Base-by-base conservation (phyloP, 2,888 invertebrate genomes). In the Phengaris arion region DNA sequence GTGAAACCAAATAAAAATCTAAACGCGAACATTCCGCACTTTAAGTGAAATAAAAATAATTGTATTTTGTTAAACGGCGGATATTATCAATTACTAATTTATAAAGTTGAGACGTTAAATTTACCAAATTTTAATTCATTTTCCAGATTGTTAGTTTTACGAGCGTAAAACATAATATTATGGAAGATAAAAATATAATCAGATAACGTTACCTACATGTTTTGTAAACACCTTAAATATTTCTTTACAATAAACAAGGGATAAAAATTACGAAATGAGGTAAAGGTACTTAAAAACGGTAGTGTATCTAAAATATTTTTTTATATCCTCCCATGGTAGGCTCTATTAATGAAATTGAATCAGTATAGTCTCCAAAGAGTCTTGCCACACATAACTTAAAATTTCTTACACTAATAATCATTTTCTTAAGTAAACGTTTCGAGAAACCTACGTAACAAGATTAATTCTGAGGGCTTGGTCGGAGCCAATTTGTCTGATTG, bases 401-500 rank as follows among this genome's bases (percentile, higher is more conserved):
- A 52, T 64, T 35, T 59, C 51, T 4, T 48, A 48, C 77, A 78
- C 22, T 22, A 22, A 22, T 76, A 77, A 79, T 80, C 76, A 78
- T 88, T 88, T 87, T 86, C 85, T 84, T 82, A 82, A 80, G 81
- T 87, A 86, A 92, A 92, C 89, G 91, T 91, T 87, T 86, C 83
- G 85, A 93, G 92, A 91, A 93, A 91, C 90, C 92, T 90, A 89
- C 90, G 86, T 52, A 84, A 89, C 90, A 84, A 88, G 90, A 93
- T 93, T 92, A 93, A 93, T 93, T 92, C 88, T 87, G 90, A 90
- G 92, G 93, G 90, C 84, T 87, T 86, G 86, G 90, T 86, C 85
- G 88, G 89, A 93, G 89, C 91, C 94, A 94, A 94, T 94, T 94
- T 94, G 94, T 93, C 94, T 94, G 94, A 94, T 94, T 94, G 94